Conservation (phyloP, 2,113 vertebrate species). For the Toxostoma redivivum region DNA sequence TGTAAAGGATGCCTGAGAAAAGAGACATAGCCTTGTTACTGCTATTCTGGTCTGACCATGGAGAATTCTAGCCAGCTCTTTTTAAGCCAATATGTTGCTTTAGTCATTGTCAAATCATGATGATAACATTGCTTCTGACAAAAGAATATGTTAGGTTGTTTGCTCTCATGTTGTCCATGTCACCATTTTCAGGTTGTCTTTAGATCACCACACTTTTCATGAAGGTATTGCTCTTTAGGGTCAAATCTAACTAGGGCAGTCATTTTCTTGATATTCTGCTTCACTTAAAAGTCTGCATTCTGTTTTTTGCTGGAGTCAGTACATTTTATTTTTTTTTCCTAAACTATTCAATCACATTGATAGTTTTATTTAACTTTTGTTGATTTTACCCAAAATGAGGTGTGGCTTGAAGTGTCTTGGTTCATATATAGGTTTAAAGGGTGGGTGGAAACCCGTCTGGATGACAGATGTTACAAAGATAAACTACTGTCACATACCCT, state of each 20-base stretch:
- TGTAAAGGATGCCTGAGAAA: neutral
- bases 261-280: neutral
- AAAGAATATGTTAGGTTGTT: neutral
- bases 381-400: neutral
- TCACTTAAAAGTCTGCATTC: neutral
- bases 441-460: neutral
- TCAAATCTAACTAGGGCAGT: neutral
- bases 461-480: constrained; percentile 10
- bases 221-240: neutral
- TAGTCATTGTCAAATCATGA: neutral
- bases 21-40: neutral
- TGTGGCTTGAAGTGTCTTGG: neutral
- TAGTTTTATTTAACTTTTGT: neutral
- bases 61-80: neutral
- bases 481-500: neutral
- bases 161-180: neutral
- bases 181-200: neutral
- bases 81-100: neutral
- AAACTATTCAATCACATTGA: neutral
- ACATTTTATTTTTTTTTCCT: neutral
- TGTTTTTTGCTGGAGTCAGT: neutral
- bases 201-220: neutral
- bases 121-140: neutral
- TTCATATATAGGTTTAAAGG: neutral
- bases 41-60: neutral